Evolutionary conservation across 1,140 invertebrate genomes (phyloP).

Genomic region (Bombus waltoni): DNA sequence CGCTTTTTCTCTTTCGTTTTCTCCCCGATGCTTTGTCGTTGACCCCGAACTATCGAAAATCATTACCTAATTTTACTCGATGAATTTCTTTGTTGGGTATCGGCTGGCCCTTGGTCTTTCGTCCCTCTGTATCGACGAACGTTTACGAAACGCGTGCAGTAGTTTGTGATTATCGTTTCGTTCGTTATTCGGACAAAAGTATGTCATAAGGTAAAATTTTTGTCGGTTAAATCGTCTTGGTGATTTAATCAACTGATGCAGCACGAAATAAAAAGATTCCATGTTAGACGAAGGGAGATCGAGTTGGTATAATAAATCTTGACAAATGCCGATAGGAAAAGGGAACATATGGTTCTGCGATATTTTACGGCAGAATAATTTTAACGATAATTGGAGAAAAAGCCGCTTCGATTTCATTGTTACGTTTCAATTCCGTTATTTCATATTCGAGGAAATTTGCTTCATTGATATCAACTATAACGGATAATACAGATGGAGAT

Average conservation of each 20-base stretch:
- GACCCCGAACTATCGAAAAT: constrained; percentile 7
- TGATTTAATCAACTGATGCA: not conserved
- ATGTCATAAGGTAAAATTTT: not conserved
- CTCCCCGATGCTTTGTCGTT: not conserved
- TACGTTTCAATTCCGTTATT: not conserved
- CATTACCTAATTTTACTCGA: constrained; percentile 17
- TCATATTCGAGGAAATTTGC: not conserved
- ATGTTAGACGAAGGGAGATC: not conserved
- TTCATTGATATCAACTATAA: not conserved
- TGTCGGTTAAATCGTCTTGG: too few species aligned
- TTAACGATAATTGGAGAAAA: not conserved
- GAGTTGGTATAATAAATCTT: not conserved
- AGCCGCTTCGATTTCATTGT: not conserved
- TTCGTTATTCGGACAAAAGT: not conserved
- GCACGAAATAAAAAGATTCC: not conserved
- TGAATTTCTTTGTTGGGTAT: not conserved
- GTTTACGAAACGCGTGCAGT: not conserved
- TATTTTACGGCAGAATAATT: too few species aligned
- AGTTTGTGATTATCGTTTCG: not conserved
- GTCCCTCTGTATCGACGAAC: not conserved
- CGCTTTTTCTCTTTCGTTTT: not conserved
- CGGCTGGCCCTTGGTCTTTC: not conserved
- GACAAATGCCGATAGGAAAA: not conserved
- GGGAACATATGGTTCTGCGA: not conserved
- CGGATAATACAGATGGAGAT: not conserved